A percentile compares a stretch with the other conserved stretches of the same genome.
Evolutionary conservation across 2,888 invertebrate species (phyloP).

Genomic region (Caenorhabditis becei): DNA sequence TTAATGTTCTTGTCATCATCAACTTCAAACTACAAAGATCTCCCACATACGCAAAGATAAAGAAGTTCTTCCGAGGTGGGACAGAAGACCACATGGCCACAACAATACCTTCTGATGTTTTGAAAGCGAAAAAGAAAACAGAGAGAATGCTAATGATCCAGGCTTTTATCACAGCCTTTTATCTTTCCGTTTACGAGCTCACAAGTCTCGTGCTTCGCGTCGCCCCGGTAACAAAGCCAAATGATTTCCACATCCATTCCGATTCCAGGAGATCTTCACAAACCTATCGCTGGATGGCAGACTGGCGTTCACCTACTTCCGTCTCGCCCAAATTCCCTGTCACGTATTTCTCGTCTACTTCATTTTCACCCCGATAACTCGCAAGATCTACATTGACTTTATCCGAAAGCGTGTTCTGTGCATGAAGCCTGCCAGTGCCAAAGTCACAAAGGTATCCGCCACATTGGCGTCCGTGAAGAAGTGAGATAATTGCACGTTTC

Average conservation of each 20-base stretch:
- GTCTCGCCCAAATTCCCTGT: conserved; percentile 41
- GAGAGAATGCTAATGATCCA: conserved; percentile 54
- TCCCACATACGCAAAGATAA: conserved; percentile 36
- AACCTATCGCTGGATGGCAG: conserved; percentile 33
- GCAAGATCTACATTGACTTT: conserved; percentile 42
- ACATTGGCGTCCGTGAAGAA: conserved; percentile 13
- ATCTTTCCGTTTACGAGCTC: conserved; percentile 40
- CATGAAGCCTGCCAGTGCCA: conserved; percentile 23
- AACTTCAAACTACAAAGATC: conserved; percentile 54
- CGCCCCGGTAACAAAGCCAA: conserved; percentile 38
- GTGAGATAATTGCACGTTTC: not conserved
- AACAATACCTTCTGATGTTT: conserved; percentile 43
- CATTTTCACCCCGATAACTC: conserved; percentile 45
- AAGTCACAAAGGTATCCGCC: conserved; percentile 29
- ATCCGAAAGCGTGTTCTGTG: conserved; percentile 20
- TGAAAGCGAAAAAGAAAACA: conserved; percentile 51
- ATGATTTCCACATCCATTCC: no score
- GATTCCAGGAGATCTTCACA: conserved; percentile 43
- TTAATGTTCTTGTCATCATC: conserved; percentile 47
- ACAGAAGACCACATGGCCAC: conserved; percentile 33
- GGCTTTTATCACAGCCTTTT: conserved; percentile 49
- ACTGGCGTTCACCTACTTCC: conserved; percentile 48
- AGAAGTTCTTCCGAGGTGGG: conserved; percentile 34
- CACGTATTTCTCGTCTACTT: conserved; percentile 48
- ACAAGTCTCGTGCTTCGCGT: conserved; percentile 44